Percentiles rank a stretch among this genome's conserved stretches.
Evolutionary conservation across 1,140 invertebrate genomes (phyloP).

Genomic region (Papilio helenus): DNA sequence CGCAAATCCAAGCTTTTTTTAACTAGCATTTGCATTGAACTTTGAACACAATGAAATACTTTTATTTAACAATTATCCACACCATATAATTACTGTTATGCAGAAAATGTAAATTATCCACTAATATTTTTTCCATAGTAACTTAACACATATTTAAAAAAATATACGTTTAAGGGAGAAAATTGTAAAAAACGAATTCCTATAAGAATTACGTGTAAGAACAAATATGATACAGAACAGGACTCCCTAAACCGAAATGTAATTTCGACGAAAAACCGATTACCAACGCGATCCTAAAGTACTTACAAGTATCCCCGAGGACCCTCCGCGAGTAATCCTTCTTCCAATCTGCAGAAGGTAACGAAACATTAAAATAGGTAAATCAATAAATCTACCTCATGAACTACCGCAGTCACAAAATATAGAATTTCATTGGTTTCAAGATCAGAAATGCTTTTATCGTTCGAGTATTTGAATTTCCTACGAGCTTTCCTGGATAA

Average conservation of each 20-base stretch:
- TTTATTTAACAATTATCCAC: too few relatives aligned
- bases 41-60: not conserved
- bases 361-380: constrained; percentile 50
- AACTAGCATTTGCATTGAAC: not conserved
- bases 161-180: not conserved
- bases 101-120: too few relatives aligned
- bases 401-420: constrained; percentile 50
- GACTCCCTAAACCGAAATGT: constrained; percentile 19
- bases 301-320: constrained; percentile 34
- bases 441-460: constrained; percentile 75
- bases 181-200: not conserved
- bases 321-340: constrained; percentile 38
- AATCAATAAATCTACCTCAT: constrained; percentile 52
- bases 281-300: constrained; percentile 33
- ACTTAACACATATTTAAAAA: too few relatives aligned
- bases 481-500: constrained; percentile 67
- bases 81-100: too few relatives aligned
- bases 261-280: constrained; percentile 40
- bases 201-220: not conserved
- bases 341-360: constrained; percentile 38
- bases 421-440: constrained; percentile 67
- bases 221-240: constrained; percentile 21
- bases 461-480: constrained; percentile 71
- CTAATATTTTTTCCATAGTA: too few relatives aligned
- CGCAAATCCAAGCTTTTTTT: constrained; percentile 4